Conservation (phyloP, 2,888 invertebrate species). For the Aethes cnicana region DNA sequence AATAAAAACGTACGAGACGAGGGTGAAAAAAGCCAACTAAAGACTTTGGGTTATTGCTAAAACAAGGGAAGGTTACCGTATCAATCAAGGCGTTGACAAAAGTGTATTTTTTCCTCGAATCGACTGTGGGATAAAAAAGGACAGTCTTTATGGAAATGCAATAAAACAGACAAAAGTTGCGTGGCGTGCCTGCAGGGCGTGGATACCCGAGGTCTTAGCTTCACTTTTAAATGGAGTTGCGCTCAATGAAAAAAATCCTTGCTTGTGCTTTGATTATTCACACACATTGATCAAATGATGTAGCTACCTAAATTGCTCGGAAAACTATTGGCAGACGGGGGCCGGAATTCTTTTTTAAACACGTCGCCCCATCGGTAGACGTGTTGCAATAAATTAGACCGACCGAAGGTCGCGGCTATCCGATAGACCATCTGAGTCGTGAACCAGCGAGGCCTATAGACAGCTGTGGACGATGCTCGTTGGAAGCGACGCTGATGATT, state of each 20-base stretch:
- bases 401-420: no score
- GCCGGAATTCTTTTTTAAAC: no score
- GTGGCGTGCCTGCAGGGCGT: no score
- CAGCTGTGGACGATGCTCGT: no score
- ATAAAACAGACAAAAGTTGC: conserved; percentile 25
- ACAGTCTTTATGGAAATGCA: conserved; percentile 74
- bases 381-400: no score
- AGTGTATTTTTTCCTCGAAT: conserved; percentile 64
- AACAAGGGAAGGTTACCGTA: conserved; percentile 80
- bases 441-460: no score
- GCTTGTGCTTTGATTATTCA: neutral
- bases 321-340: no score
- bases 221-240: neutral
- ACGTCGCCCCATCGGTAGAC: no score
- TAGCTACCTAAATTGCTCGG: neutral
- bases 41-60: conserved; percentile 76
- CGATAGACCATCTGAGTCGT: no score
- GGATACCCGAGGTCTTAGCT: conserved; percentile 7
- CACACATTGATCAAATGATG: neutral
- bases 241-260: neutral
- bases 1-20: conserved; percentile 75
- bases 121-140: conserved; percentile 69
- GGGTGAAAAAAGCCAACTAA: conserved; percentile 60
- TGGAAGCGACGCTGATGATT: no score
- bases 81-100: conserved; percentile 81